Base-by-base conservation (phyloP, 2,888 invertebrate genomes). In the Bhutanitis thaidina region DNA sequence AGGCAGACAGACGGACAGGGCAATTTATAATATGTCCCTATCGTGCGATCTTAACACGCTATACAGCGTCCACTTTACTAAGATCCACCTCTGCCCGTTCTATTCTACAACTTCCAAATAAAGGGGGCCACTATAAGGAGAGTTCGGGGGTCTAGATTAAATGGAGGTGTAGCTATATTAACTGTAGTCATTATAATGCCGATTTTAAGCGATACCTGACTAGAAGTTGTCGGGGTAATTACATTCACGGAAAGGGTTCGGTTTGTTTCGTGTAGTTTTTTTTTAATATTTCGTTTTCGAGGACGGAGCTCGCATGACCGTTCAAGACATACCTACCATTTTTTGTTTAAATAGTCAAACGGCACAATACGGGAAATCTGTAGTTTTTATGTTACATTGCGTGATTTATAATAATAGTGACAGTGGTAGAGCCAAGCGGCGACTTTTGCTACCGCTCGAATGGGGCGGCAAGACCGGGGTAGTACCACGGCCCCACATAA, bases 11-110 rank as follows among this genome's bases (percentile, higher is more conserved):
- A 82, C 82, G 77, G 87, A 84, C 87, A 79, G 83, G 71, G 76
- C 77, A 86, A 88, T 88, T 87, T 88, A 88, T 86, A 88, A 85
- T 81, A 82, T 84, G 87, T 82, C 81, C 77, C 77, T 87, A 88
- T 88, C 88, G 66, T 58, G 49, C 69, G 73, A 87, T 86, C 81
- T 71, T 56, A 67, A 67, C 69, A 69, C 65, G 66, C 68, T 57
- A 80, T 66, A 50, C 41, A 16, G 16, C 55, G 59, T 55, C 74
- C 69, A 71, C 44, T 45, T 16, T 63, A 64, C 44, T 16, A 37
- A 54, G 73, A 66, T 15, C 30, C 69, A 9, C n/a, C 30, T 20
- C 3, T 14, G 43, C 12, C 13, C 49, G 49, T 46, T 41, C 14
- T 40, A 41, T 43, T 43, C 14, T 39, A 29, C 9, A 13, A 34